These are phyloP conservation scores for Sitophilus oryzae DNA, from an alignment of 1,140 invertebrate species.

Conservation along the genomic window DNA sequence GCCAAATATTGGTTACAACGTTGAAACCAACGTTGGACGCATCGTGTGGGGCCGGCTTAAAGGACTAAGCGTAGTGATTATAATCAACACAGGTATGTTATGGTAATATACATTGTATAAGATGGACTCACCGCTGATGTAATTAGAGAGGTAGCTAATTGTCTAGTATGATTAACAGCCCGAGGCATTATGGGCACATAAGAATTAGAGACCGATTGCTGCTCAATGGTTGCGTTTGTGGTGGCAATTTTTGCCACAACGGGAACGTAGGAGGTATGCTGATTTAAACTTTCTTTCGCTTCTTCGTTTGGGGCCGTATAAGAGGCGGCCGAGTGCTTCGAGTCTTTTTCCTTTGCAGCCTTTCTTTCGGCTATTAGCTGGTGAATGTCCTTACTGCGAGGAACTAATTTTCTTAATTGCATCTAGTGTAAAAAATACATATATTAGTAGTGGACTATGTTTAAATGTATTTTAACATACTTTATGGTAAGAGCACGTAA, in stretches of 20 bases:
- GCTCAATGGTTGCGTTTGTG: constrained; percentile 15
- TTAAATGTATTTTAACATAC: constrained; percentile 24
- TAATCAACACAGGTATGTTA: too few relatives aligned
- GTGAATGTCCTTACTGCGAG: constrained; percentile 34
- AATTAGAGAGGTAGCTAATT: constrained; percentile 22
- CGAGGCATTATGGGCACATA: constrained; percentile 22
- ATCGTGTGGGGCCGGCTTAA: too few relatives aligned
- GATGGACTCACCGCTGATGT: background rate
- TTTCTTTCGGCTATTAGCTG: constrained; percentile 32
- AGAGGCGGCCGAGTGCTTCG: constrained; percentile 17
- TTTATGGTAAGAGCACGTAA: constrained; percentile 38
- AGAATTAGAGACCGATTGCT: constrained; percentile 13
- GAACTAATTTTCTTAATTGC: constrained; percentile 30
- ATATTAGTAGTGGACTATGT: background rate
- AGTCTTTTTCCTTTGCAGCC: constrained; percentile 32
- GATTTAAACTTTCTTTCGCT: constrained; percentile 20
- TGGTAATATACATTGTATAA: too few relatives aligned
- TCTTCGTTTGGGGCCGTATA: constrained; percentile 27
- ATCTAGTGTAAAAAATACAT: constrained; percentile 24
- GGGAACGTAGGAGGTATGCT: constrained; percentile 26
- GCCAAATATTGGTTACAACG: too few relatives aligned
- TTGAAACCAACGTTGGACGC: too few relatives aligned
- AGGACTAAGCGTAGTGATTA: too few relatives aligned
- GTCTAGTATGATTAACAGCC: constrained; percentile 15
- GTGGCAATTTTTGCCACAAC: constrained; percentile 19